Conservation (phyloP, 2,113 vertebrate genomes). For the Toxotes chatareus region DNA sequence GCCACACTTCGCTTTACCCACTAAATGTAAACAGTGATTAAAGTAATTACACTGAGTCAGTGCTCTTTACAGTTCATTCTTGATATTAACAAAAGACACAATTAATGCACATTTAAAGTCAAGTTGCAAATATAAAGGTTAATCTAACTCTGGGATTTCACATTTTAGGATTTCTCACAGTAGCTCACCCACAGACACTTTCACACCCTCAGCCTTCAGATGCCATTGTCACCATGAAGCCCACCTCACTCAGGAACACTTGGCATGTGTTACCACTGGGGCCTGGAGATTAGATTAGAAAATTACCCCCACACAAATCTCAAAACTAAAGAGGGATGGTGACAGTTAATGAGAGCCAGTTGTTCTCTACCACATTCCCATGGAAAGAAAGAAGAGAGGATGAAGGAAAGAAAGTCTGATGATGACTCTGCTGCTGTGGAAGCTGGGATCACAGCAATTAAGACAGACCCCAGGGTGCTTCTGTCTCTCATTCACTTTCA, state of each 20-base stretch:
- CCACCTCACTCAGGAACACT: constrained; percentile 47
- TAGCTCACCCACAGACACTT: constrained; percentile 25
- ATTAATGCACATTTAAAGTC: constrained; percentile 1
- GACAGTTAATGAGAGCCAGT: constrained; percentile 74
- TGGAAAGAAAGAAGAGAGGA: constrained; percentile 48
- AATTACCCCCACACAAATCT: constrained; percentile 65
- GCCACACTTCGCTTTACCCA: constrained; percentile 29
- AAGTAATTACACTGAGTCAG: background rate
- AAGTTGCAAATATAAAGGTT: background rate
- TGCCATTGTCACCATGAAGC: constrained; percentile 17
- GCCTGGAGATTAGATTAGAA: constrained; percentile 70
- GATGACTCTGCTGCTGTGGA: constrained; percentile 36
- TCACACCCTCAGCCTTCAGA: constrained; percentile 29
- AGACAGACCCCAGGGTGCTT: constrained; percentile 54
- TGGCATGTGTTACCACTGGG: constrained; percentile 51
- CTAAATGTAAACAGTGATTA: constrained; percentile 1
- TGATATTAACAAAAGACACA: background rate
- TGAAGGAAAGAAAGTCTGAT: constrained; percentile 39
- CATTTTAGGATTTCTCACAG: constrained; percentile 21
- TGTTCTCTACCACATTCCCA: constrained; percentile 54
- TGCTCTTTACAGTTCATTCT: background rate
- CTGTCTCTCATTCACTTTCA: constrained; percentile 50
- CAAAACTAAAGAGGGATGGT: constrained; percentile 54
- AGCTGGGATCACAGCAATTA: constrained; percentile 61
- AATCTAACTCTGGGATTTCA: background rate